Percentiles rank a stretch among this genome's conserved stretches.
phyloP scores from a whole-genome alignment of 2,113 vertebrate genomes.

The Varanus komodoensis region DNA sequence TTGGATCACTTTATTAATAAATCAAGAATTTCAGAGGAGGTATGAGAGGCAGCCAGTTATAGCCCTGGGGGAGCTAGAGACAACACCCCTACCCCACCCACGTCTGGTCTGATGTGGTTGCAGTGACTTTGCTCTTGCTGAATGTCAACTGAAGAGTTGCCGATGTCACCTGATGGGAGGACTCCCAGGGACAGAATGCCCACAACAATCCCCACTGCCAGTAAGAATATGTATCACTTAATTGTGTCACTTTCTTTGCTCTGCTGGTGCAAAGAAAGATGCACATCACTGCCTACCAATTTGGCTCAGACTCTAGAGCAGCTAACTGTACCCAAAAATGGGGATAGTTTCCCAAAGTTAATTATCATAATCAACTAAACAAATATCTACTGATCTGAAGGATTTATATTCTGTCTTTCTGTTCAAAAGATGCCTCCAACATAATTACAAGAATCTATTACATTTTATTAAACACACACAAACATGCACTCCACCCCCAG shows the following conservation, averaged over 20 bases:
- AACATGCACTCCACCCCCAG: neutral
- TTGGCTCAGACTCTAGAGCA: too few species aligned
- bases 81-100: neutral
- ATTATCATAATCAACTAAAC: neutral
- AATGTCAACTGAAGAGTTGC: neutral
- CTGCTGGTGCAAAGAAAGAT: too few species aligned
- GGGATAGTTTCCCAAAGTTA: neutral
- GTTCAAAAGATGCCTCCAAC: neutral
- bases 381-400: neutral
- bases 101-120: neutral
- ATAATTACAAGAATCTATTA: neutral
- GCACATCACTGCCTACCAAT: too few species aligned
- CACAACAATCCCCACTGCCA: too few species aligned
- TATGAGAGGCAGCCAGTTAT: neutral
- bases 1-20: neutral
- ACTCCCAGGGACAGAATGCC: too few species aligned
- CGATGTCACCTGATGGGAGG: neutral
- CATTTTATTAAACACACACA: neutral
- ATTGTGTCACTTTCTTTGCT: too few species aligned
- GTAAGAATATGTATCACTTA: too few species aligned
- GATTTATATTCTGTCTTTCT: neutral
- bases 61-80: neutral
- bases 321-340: neutral
- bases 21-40: neutral
- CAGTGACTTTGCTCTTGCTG: neutral